Conservation (phyloP, 1,140 invertebrate genomes). For the Wasmannia auropunctata region DNA sequence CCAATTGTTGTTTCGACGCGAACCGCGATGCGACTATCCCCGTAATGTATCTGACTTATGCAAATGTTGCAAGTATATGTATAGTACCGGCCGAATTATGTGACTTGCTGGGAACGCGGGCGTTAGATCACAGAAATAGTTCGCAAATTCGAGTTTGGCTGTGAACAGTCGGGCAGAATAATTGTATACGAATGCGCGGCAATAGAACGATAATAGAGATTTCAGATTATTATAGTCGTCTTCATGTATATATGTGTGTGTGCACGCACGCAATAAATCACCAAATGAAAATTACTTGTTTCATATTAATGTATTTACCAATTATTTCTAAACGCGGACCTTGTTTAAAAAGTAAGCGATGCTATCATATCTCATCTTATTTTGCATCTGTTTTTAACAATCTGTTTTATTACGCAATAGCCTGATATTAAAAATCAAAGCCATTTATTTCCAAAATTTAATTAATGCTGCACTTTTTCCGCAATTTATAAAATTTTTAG, state of each 20-base stretch:
- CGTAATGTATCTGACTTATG: conserved; percentile 31
- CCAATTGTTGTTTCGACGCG: not conserved
- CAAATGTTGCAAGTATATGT: conserved; percentile 50
- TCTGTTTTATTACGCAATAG: not conserved
- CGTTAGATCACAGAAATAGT: conserved; percentile 46
- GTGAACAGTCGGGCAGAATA: conserved; percentile 29
- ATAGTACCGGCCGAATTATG: conserved; percentile 44
- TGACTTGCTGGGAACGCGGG: conserved; percentile 30
- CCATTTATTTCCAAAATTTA: not conserved
- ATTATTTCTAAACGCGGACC: not conserved
- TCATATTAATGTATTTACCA: not conserved
- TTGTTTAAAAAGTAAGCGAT: not conserved
- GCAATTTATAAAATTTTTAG: not conserved
- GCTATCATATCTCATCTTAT: not conserved
- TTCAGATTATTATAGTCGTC: conserved; percentile 35
- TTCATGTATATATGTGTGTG: not conserved
- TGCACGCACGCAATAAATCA: not conserved
- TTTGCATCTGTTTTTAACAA: not conserved
- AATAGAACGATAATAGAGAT: conserved; percentile 33
- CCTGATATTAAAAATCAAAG: not conserved
- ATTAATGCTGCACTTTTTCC: not conserved
- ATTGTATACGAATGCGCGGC: conserved; percentile 20
- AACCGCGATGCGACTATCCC: conserved; percentile 4
- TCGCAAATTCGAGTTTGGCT: conserved; percentile 24
- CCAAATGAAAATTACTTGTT: not conserved